These are phyloP conservation scores for Platygyra sinensis DNA, from an alignment of 64 coral and sea anemone species.

Conservation along the genomic window DNA sequence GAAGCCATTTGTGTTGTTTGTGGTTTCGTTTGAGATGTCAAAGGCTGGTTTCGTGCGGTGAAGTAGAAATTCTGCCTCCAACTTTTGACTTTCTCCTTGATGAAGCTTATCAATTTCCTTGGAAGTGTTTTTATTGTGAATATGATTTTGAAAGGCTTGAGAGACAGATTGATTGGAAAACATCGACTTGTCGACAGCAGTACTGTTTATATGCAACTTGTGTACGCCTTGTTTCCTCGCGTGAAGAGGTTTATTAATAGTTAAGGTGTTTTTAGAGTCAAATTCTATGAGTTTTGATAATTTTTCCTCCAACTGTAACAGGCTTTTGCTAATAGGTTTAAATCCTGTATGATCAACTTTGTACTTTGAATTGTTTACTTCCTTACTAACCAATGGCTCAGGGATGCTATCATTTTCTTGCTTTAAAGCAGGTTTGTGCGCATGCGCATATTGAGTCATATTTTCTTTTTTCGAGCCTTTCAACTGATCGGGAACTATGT, in stretches of 20 bases:
- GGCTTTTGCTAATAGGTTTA: not conserved
- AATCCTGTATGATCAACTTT: not conserved
- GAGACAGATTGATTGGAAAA: not conserved
- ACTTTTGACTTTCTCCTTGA: not conserved
- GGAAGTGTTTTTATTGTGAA: not conserved
- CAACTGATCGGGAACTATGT: not conserved
- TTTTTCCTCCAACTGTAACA: slow-evolving; percentile 25
- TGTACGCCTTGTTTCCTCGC: not conserved
- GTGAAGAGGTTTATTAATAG: not conserved
- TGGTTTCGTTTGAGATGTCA: not conserved
- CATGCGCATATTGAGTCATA: not conserved
- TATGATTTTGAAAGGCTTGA: not conserved
- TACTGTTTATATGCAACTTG: not conserved
- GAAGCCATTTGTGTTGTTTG: not conserved
- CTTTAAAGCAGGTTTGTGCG: not conserved
- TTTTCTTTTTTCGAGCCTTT: not conserved
- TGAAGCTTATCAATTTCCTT: slow-evolving; percentile 1
- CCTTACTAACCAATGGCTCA: not conserved
- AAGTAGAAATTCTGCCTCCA: not conserved
- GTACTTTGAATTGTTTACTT: not conserved
- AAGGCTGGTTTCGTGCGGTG: not conserved
- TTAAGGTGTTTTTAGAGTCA: not conserved
- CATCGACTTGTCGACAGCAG: not conserved
- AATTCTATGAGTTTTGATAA: slow-evolving; percentile 18
- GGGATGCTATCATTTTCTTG: not conserved